phyloP scores from a whole-genome alignment of 2,888 invertebrate genomes.

The Cetonia aurata region DNA sequence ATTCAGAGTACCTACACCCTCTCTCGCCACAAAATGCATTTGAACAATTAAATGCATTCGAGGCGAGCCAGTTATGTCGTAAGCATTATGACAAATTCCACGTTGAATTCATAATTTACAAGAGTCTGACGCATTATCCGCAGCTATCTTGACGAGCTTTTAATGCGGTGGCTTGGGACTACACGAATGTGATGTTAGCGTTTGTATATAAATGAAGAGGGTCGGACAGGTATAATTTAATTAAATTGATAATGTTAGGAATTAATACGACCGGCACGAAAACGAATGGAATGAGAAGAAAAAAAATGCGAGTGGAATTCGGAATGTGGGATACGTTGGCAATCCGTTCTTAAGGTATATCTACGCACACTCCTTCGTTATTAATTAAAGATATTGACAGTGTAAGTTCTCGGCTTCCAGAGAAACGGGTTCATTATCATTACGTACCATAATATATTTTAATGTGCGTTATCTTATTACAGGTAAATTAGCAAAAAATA shows the following conservation, averaged over 20 bases:
- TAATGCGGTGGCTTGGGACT: slow-evolving; percentile 38
- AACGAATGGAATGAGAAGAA: slow-evolving; percentile 23
- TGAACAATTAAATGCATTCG: slow-evolving; percentile 25
- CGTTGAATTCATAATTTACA: slow-evolving; percentile 35
- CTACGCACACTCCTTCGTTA: no score
- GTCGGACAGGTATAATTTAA: slow-evolving; percentile 45
- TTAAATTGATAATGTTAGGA: slow-evolving; percentile 40
- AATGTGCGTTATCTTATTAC: slow-evolving; percentile 5
- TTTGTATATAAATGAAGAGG: slow-evolving; percentile 43
- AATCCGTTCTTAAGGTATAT: no score
- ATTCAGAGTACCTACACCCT: background rate
- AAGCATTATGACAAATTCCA: slow-evolving; percentile 34
- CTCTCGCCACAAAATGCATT: slow-evolving; percentile 15
- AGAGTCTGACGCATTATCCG: slow-evolving; percentile 38
- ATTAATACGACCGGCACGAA: slow-evolving; percentile 38
- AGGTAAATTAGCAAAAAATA: slow-evolving; percentile 21
- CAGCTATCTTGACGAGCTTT: slow-evolving; percentile 40
- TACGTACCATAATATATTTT: background rate
- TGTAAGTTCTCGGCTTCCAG: no score
- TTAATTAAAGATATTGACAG: no score
- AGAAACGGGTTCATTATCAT: slow-evolving; percentile 13
- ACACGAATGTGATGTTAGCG: slow-evolving; percentile 40
- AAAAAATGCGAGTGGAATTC: slow-evolving; percentile 3
- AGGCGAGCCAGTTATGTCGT: slow-evolving; percentile 19
- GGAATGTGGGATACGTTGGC: no score